These are phyloP conservation scores for Hemicentrotus pulcherrimus DNA, from an alignment of 35 echinoderm and acorn worm genomes.

Conservation along the genomic window DNA sequence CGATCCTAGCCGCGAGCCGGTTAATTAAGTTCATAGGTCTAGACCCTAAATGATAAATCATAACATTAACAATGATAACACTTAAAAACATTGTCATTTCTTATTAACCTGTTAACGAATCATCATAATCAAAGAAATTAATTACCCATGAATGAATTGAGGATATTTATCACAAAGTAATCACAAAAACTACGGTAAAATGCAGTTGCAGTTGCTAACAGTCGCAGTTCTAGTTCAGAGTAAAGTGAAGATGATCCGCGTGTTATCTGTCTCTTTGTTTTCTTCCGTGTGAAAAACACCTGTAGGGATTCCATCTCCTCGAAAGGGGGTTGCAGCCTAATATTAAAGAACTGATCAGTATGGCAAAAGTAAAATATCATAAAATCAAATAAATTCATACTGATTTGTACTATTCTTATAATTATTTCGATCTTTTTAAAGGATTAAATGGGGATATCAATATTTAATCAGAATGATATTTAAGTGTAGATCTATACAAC, in stretches of 20 bases:
- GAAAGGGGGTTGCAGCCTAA: no score
- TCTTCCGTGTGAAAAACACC: slow-evolving; percentile 14
- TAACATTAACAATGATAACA: not conserved
- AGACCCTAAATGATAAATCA: no score
- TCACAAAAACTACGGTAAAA: not conserved
- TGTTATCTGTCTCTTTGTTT: slow-evolving; percentile 2
- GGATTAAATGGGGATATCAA: no score
- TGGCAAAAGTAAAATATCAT: not conserved
- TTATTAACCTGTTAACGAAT: not conserved
- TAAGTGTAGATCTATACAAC: no score
- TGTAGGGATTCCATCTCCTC: not conserved
- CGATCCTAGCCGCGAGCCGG: no score
- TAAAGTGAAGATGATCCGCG: not conserved
- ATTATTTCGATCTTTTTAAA: no score
- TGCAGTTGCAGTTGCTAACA: not conserved
- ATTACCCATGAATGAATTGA: not conserved
- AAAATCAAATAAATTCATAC: not conserved
- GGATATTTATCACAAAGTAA: not conserved
- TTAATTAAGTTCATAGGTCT: no score
- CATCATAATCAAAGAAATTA: not conserved
- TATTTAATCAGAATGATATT: no score
- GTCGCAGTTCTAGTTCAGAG: no score
- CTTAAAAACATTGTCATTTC: not conserved
- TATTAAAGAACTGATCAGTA: not conserved
- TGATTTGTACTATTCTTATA: no score